Evolutionary conservation across 2,888 invertebrate species (phyloP).

Genomic region (Agrochola lychnidis): DNA sequence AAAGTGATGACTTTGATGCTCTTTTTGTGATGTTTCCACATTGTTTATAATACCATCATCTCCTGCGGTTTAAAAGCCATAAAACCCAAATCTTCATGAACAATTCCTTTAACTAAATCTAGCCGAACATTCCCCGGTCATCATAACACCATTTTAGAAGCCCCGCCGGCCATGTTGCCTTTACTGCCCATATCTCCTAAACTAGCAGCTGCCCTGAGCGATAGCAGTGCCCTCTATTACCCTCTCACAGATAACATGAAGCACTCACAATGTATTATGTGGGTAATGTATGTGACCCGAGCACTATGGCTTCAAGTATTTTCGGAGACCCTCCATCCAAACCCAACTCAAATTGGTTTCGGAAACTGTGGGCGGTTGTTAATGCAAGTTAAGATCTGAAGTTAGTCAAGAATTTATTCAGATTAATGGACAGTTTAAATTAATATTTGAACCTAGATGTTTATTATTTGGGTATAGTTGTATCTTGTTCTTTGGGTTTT

Average conservation of each 20-base stretch:
- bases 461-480: conserved; percentile 16
- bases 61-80: not conserved
- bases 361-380: conserved; percentile 22
- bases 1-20: no score
- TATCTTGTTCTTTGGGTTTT: not conserved
- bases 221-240: conserved; percentile 66
- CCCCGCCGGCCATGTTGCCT: conserved; percentile 41
- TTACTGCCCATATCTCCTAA: conserved; percentile 58
- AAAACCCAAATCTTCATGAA: conserved; percentile 15
- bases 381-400: conserved; percentile 11
- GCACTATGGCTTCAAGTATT: conserved; percentile 44
- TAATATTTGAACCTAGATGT: not conserved
- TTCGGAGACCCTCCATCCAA: conserved; percentile 31
- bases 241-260: conserved; percentile 66
- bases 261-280: conserved; percentile 66
- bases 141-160: conserved; percentile 47
- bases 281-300: conserved; percentile 62
- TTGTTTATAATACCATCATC: not conserved
- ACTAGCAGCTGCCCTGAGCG: conserved; percentile 63
- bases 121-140: conserved; percentile 34
- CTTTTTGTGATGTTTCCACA: not conserved
- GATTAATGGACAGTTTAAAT: conserved; percentile 24
- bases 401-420: conserved; percentile 37
- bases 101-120: conserved; percentile 9
- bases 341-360: conserved; percentile 47